A percentile compares a stretch with the other conserved stretches of the same genome.
Conservation (phyloP, 2,888 invertebrate species). For the Lepeophtheirus nordmannii region DNA sequence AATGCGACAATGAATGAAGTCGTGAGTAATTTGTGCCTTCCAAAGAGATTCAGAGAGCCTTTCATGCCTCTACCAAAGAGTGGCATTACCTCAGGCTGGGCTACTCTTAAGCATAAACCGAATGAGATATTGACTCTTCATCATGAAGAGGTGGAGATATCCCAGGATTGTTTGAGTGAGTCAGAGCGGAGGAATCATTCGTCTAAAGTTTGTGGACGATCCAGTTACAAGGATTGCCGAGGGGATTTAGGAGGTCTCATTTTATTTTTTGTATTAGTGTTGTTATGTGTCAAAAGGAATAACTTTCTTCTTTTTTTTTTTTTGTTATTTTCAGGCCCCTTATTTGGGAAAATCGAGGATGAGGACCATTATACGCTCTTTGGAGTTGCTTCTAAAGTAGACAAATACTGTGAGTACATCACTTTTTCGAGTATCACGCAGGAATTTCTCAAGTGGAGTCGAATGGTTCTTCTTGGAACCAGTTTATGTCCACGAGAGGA, state of each 20-base stretch:
- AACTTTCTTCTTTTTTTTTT: too few species aligned
- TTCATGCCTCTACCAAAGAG: background rate
- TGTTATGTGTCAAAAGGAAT: too few species aligned
- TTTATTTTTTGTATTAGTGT: too few species aligned
- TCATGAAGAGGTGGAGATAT: background rate
- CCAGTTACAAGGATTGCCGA: background rate
- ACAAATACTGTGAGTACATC: background rate
- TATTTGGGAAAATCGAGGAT: background rate
- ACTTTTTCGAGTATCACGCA: background rate
- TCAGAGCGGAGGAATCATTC: background rate
- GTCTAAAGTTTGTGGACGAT: background rate
- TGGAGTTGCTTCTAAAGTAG: background rate
- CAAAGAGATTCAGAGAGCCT: background rate
- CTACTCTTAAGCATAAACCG: background rate
- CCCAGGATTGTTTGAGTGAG: background rate
- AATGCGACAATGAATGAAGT: background rate
- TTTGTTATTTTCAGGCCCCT: background rate
- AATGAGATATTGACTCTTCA: background rate
- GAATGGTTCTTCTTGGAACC: background rate
- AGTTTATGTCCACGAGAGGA: background rate
- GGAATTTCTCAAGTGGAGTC: background rate
- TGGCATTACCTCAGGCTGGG: background rate
- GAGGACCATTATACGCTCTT: background rate
- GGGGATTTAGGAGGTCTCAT: constrained; percentile 1
- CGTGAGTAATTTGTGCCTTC: background rate